Conservation (phyloP, 2,888 invertebrate species). For the Lasioglossum zephyrum region DNA sequence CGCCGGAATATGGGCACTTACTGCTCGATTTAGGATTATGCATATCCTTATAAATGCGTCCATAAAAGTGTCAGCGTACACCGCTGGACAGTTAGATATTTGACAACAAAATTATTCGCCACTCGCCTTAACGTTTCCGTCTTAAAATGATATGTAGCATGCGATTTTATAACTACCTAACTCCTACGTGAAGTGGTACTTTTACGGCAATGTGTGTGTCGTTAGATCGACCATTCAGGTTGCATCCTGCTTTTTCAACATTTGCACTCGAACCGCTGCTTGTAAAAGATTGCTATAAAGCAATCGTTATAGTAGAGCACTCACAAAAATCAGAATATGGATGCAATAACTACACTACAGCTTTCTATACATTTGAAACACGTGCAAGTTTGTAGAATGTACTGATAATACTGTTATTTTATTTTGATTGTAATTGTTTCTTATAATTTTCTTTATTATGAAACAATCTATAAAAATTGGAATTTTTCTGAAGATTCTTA, state of each 20-base stretch:
- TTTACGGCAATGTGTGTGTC: not conserved
- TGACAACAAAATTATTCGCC: constrained; percentile 13
- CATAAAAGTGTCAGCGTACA: constrained; percentile 19
- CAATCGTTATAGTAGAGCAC: not conserved
- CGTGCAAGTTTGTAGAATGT: not conserved
- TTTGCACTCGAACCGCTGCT: not conserved
- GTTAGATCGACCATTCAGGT: not conserved
- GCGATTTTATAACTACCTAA: constrained; percentile 8
- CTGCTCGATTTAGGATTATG: constrained; percentile 22
- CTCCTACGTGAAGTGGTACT: not conserved
- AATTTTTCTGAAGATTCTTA: not conserved
- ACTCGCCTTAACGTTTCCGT: not conserved
- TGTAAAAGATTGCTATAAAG: not conserved
- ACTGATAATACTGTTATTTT: not conserved
- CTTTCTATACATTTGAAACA: not conserved
- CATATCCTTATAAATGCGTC: constrained; percentile 17
- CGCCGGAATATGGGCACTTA: constrained; percentile 11
- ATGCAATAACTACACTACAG: not conserved
- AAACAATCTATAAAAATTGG: not conserved
- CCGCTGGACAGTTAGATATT: constrained; percentile 7
- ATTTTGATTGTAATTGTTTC: not conserved
- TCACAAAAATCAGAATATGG: not conserved
- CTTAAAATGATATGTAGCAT: constrained; percentile 4
- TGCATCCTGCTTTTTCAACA: not conserved
- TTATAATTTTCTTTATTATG: not conserved